phyloP scores from a whole-genome alignment of 64 coral and sea anemone genomes.

The Pocillopora verrucosa region DNA sequence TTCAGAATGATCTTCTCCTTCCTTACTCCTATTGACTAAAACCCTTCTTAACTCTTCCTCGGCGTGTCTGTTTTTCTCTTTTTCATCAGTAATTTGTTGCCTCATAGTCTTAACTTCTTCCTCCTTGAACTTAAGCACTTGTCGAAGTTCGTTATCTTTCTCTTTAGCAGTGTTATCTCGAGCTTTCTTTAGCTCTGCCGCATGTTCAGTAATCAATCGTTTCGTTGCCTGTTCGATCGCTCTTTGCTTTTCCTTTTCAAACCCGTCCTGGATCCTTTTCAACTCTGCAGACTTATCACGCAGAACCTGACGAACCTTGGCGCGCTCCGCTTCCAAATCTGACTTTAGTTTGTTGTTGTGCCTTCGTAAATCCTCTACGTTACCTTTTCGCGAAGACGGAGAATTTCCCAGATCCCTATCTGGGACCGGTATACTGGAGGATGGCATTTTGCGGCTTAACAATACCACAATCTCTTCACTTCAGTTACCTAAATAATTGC shows the following conservation, averaged over 20 bases:
- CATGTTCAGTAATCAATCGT: slow-evolving; percentile 78
- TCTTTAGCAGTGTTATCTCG: slow-evolving; percentile 67
- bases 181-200: slow-evolving; percentile 62
- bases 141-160: slow-evolving; percentile 89
- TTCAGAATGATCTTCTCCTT: slow-evolving; percentile 53
- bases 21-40: slow-evolving; percentile 60
- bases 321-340: slow-evolving; percentile 85
- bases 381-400: slow-evolving; percentile 58
- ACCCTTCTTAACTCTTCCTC: slow-evolving; percentile 80
- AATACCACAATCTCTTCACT: slow-evolving; percentile 57
- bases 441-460: slow-evolving; percentile 74
- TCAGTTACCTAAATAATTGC: slow-evolving; percentile 16
- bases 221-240: slow-evolving; percentile 78
- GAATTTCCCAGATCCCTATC: slow-evolving; percentile 74
- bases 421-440: slow-evolving; percentile 74
- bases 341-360: slow-evolving; percentile 82
- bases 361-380: slow-evolving; percentile 81
- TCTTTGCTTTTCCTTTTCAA: slow-evolving; percentile 90
- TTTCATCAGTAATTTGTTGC: slow-evolving; percentile 83
- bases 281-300: slow-evolving; percentile 92
- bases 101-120: slow-evolving; percentile 91
- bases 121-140: slow-evolving; percentile 93
- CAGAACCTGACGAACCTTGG: slow-evolving; percentile 81
- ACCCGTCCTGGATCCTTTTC: slow-evolving; percentile 91
- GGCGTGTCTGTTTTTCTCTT: slow-evolving; percentile 71